Conservation (phyloP, 2,888 invertebrate genomes). For the Cephus pygmeus region DNA sequence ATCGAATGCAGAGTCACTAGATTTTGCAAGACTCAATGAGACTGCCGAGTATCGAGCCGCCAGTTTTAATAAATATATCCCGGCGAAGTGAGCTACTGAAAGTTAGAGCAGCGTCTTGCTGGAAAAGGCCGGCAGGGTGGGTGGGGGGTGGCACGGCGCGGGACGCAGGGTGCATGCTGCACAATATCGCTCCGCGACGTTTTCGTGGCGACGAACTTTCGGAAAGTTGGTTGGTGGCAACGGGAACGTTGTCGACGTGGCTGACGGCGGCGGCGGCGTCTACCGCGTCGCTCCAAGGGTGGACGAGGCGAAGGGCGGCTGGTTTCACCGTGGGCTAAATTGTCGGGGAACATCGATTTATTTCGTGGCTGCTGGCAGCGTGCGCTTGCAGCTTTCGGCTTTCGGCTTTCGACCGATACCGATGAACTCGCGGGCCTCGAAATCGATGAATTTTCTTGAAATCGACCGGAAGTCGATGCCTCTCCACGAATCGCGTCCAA, state of each 20-base stretch:
- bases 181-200: slow-evolving; percentile 11
- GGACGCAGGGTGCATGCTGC: slow-evolving; percentile 14
- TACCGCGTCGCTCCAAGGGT: too few species aligned
- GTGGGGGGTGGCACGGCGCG: not conserved
- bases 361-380: slow-evolving; percentile 8
- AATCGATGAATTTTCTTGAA: too few species aligned
- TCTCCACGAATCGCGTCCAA: too few species aligned
- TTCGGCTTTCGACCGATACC: too few species aligned
- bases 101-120: not conserved
- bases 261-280: too few species aligned
- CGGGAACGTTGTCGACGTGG: not conserved
- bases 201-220: slow-evolving; percentile 23
- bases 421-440: too few species aligned
- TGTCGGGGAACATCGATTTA: slow-evolving; percentile 19
- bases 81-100: too few species aligned
- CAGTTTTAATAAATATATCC: too few species aligned
- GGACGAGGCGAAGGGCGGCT: not conserved
- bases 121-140: not conserved
- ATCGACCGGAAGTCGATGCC: too few species aligned
- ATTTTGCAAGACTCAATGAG: too few species aligned
- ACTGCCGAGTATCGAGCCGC: too few species aligned
- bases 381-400: slow-evolving; percentile 1
- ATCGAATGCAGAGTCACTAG: too few species aligned
- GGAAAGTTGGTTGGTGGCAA: slow-evolving; percentile 12
- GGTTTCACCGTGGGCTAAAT: slow-evolving; percentile 8